phyloP scores from a whole-genome alignment of 2,797 vertebrate species.

The Numenius phaeopus region DNA sequence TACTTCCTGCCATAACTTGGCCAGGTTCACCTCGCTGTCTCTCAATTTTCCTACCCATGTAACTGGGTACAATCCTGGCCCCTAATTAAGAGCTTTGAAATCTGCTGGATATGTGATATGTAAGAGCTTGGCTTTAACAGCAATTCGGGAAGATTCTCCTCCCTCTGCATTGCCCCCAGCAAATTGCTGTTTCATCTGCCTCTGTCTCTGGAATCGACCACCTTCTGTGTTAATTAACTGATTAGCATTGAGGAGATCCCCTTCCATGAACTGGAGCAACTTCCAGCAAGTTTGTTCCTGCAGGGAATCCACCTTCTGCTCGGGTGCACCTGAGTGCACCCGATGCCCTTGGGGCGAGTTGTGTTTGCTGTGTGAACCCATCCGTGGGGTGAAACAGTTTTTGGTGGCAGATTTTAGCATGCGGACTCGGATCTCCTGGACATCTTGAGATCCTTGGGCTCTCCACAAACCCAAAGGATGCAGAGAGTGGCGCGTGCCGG shows the following conservation, averaged over 20 bases:
- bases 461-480: background rate
- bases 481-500: background rate
- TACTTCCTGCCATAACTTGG: background rate
- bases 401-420: background rate
- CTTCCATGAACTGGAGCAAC: background rate
- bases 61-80: background rate
- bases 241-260: background rate
- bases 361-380: background rate
- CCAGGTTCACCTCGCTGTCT: background rate
- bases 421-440: background rate
- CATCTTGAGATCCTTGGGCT: background rate
- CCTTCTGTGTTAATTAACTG: background rate
- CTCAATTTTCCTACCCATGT: background rate
- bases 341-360: rapidly evolving
- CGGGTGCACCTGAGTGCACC: background rate
- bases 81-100: background rate
- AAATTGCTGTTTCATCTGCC: background rate
- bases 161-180: background rate
- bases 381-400: background rate
- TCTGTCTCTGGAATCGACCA: background rate
- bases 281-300: background rate
- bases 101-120: background rate
- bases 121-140: background rate
- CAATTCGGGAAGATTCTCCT: rapidly evolving
- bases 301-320: background rate